These are phyloP conservation scores for Celastrina argiolus DNA, from an alignment of 2,888 invertebrate genomes.

Conservation along the genomic window DNA sequence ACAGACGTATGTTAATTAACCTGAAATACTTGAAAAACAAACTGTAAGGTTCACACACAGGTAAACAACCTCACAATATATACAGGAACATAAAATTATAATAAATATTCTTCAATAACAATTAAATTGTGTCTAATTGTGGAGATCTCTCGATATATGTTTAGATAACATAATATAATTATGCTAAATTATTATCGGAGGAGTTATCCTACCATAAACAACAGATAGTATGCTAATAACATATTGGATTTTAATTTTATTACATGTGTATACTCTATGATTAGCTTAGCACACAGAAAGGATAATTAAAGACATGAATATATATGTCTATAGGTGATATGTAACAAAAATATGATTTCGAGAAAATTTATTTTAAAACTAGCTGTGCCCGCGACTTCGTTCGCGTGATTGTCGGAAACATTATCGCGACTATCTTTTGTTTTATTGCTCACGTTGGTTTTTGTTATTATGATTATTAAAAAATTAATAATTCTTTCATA, in stretches of 20 bases:
- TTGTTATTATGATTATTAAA: too few relatives aligned
- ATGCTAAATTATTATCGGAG: slow-evolving; percentile 6
- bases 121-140: neutral
- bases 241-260: slow-evolving; percentile 11
- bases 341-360: too few relatives aligned
- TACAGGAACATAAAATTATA: slow-evolving; percentile 1
- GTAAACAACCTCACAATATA: neutral
- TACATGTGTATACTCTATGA: neutral
- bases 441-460: too few relatives aligned
- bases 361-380: too few relatives aligned
- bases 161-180: slow-evolving; percentile 8
- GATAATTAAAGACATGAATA: too few relatives aligned
- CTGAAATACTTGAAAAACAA: neutral
- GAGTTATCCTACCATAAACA: slow-evolving; percentile 8
- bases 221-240: slow-evolving; percentile 9
- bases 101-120: slow-evolving; percentile 2
- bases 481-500: too few relatives aligned
- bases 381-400: too few relatives aligned
- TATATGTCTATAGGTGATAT: too few relatives aligned
- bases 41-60: neutral
- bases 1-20: too few relatives aligned
- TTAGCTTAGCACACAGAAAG: neutral
- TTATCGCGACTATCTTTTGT: too few relatives aligned
- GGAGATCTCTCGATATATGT: neutral
- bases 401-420: too few relatives aligned